Conservation (phyloP, 2,888 invertebrate species). For the Diarsia mendica region DNA sequence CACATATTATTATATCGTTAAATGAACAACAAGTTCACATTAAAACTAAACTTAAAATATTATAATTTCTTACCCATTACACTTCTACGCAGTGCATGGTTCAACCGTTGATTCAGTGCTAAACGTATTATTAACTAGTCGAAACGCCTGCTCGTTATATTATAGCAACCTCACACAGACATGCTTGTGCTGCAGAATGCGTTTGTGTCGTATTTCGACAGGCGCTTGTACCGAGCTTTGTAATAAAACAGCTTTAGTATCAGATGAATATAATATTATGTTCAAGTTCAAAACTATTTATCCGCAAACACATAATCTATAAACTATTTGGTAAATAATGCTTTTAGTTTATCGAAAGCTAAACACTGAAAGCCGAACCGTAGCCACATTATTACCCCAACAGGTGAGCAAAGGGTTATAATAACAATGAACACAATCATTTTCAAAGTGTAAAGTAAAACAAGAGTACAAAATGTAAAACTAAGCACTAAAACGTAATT, state of each 20-base stretch:
- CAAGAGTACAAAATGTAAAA: constrained; percentile 49
- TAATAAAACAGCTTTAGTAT: background rate
- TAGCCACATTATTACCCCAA: background rate
- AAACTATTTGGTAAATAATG: background rate
- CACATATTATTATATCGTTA: no score
- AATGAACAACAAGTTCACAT: background rate
- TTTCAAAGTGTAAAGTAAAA: constrained; percentile 47
- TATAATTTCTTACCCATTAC: constrained; percentile 24
- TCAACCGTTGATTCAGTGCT: no score
- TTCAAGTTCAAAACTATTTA: background rate
- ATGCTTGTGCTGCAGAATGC: constrained; percentile 18
- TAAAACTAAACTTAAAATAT: background rate
- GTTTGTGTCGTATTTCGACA: background rate
- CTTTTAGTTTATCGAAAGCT: constrained; percentile 15
- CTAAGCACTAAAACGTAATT: constrained; percentile 63
- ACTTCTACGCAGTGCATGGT: constrained; percentile 3
- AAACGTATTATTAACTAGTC: background rate
- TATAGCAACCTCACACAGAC: constrained; percentile 26
- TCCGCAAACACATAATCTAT: background rate
- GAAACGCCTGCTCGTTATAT: constrained; percentile 37
- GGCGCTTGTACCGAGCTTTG: constrained; percentile 7
- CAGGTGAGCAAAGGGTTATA: constrained; percentile 17
- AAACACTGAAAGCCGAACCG: constrained; percentile 4
- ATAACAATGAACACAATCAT: constrained; percentile 44
- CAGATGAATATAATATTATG: background rate